Evolutionary conservation across 2,888 invertebrate genomes (phyloP).

Genomic region (Hyles lineata): DNA sequence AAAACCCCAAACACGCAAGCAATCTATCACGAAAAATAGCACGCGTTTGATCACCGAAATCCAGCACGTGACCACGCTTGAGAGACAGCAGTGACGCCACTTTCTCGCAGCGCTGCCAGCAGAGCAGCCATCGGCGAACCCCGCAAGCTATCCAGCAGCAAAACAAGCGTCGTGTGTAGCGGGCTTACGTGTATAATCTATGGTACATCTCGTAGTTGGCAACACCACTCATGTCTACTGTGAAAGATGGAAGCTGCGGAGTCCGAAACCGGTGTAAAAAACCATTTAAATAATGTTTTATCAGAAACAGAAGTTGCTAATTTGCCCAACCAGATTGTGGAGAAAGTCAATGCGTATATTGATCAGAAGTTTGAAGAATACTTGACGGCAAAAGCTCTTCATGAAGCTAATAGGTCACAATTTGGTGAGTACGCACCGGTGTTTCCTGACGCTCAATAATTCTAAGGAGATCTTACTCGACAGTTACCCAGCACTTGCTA

Average conservation of each 20-base stretch:
- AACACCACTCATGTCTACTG: conserved; percentile 17
- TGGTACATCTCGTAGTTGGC: not conserved
- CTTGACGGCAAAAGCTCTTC: conserved; percentile 89
- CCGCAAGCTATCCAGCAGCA: no score
- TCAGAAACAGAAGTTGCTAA: conserved; percentile 70
- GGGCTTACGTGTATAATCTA: no score
- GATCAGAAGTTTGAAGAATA: conserved; percentile 88
- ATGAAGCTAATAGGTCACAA: conserved; percentile 87
- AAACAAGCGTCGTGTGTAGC: no score
- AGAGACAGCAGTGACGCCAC: no score
- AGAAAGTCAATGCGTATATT: conserved; percentile 86
- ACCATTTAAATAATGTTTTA: conserved; percentile 77
- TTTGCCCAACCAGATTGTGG: conserved; percentile 63
- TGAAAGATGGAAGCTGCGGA: conserved; percentile 78
- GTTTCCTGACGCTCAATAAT: conserved; percentile 52
- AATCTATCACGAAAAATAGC: no score
- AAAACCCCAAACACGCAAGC: no score
- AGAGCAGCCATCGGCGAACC: no score
- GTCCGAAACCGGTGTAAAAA: conserved; percentile 74
- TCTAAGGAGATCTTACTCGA: conserved; percentile 30
- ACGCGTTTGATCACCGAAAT: no score
- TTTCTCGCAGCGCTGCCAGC: no score
- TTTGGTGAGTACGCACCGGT: conserved; percentile 83
- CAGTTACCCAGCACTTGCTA: not conserved
- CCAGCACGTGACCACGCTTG: no score